A percentile compares a stretch with the other conserved stretches of the same genome.
phyloP scores from a whole-genome alignment of 2,797 vertebrate species.

The Artibeus jamaicensis region DNA sequence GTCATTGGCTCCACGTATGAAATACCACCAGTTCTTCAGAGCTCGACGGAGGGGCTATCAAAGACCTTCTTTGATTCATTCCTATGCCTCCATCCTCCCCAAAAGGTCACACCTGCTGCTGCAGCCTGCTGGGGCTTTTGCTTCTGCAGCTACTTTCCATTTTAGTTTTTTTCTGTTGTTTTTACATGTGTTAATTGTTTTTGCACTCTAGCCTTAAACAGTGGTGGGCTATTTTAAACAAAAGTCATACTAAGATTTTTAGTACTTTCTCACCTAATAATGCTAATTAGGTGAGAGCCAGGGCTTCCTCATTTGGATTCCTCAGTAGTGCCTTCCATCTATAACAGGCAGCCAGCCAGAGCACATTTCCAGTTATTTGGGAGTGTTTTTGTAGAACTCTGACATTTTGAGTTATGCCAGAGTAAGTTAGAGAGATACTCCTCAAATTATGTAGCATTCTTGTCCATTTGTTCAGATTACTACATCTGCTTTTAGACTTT shows the following conservation, averaged over 20 bases:
- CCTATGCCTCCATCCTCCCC: rapidly evolving
- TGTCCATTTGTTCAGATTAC: neutral
- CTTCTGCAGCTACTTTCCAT: neutral
- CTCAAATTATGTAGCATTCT: neutral
- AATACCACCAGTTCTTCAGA: neutral
- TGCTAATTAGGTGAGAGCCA: neutral
- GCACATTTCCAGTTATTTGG: neutral
- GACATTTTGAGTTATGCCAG: neutral
- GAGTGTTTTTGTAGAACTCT: neutral
- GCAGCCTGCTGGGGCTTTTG: neutral
- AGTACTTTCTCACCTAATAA: neutral
- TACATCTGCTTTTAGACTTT: neutral
- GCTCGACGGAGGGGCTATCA: neutral
- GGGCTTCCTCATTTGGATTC: neutral
- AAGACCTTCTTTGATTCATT: neutral
- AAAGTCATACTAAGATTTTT: neutral
- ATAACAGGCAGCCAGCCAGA: neutral
- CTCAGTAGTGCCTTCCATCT: neutral
- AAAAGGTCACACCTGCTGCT: too few species aligned
- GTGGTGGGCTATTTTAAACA: neutral
- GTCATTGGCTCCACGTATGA: neutral
- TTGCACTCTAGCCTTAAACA: neutral
- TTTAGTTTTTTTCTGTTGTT: neutral
- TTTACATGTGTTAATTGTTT: neutral
- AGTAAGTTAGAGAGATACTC: neutral